Conservation (phyloP, 2,113 vertebrate species). For the Penelope pileata region DNA sequence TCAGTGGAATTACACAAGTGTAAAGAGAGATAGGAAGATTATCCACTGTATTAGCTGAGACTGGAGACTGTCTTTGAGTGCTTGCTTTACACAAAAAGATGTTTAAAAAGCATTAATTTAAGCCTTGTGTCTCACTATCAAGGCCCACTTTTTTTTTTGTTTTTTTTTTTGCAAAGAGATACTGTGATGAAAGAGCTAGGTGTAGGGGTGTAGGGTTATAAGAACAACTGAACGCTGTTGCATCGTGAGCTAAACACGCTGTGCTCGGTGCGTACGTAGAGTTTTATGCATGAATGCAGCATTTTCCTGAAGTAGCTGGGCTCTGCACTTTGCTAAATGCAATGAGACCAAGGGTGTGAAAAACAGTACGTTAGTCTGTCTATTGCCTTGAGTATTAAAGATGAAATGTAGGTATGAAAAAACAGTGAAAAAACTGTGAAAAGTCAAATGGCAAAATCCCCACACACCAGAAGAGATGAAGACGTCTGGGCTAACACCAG, state of each 20-base stretch:
- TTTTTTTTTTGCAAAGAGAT: neutral
- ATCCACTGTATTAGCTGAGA: neutral
- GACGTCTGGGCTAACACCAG: neutral
- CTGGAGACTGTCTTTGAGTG: neutral
- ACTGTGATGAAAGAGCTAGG: conserved; percentile 7
- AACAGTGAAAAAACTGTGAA: neutral
- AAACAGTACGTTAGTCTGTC: neutral
- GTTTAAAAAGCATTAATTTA: neutral
- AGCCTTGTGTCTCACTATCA: neutral
- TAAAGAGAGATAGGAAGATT: conserved; percentile 3
- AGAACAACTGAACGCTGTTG: neutral
- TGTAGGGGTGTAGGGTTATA: neutral
- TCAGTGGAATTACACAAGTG: neutral
- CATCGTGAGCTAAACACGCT: neutral
- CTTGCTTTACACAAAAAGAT: neutral
- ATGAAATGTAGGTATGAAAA: neutral
- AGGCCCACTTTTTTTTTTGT: neutral
- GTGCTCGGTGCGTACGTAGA: neutral
- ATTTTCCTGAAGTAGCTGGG: neutral
- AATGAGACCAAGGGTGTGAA: neutral
- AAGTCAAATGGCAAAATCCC: neutral
- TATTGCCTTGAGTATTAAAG: neutral
- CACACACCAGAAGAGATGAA: neutral
- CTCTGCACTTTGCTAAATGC: neutral
- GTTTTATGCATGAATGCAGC: neutral